Conservation (phyloP, 2,888 invertebrate species). For the Drosophila eohydei region DNA sequence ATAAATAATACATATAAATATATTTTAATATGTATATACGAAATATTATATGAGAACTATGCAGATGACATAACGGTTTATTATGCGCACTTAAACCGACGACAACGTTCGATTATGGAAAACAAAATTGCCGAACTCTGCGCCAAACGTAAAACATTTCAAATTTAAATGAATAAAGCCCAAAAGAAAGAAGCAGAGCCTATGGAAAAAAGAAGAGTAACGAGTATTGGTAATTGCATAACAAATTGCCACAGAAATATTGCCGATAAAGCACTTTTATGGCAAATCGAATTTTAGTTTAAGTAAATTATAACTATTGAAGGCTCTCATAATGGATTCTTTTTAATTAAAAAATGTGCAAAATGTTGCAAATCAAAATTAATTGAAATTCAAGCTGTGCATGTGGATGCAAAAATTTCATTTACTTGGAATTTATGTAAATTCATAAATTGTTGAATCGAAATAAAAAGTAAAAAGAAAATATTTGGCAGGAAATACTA, state of each 20-base stretch:
- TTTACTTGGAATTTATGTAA: not conserved
- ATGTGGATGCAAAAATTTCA: not conserved
- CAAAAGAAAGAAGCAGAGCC: conserved; percentile 13
- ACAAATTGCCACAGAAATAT: conserved; percentile 19
- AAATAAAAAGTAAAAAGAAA: not conserved
- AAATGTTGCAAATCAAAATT: conserved; percentile 3
- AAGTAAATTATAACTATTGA: conserved; percentile 40
- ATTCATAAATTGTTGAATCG: not conserved
- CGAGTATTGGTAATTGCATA: conserved; percentile 37
- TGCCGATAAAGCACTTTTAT: conserved; percentile 22
- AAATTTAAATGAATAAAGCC: conserved; percentile 15
- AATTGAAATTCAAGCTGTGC: not conserved
- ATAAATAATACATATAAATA: conserved; percentile 27
- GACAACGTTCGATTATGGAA: conserved; percentile 25
- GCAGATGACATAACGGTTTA: conserved; percentile 29
- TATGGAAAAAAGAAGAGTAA: conserved; percentile 7
- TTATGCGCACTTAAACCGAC: conserved; percentile 15
- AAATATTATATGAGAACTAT: conserved; percentile 25
- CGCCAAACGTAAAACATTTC: conserved; percentile 16
- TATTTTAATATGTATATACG: conserved; percentile 11
- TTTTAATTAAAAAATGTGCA: conserved; percentile 21
- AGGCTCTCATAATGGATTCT: conserved; percentile 5
- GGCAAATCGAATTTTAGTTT: conserved; percentile 38
- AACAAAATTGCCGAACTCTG: conserved; percentile 11
- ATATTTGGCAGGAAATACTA: not conserved